Evolutionary conservation across 2,113 vertebrate species (phyloP), one percentile per base, ranked within the genome.

Genomic region (Propithecus coquereli): DNA sequence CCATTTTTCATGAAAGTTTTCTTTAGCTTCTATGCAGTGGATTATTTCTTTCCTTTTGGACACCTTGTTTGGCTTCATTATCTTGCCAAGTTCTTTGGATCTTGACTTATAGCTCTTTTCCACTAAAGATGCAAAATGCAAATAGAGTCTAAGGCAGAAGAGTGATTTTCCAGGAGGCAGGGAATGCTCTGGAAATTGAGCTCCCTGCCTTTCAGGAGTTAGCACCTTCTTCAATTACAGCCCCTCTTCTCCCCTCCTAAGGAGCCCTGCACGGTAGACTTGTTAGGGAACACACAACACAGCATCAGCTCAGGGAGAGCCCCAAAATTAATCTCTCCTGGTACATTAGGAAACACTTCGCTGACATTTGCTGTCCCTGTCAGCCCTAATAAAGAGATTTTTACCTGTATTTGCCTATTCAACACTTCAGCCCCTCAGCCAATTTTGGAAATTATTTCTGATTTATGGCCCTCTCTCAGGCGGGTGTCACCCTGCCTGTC

Each of bases 391-490:
- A 98, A 99, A 99, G 98, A 99, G 98, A 98, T 99, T 99, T 98
- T 99, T 99, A 98, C 98, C 99, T 99, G 98, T 98, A 98, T 99
- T 99, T 99, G 98, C 98, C 99, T 99, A 99, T 99, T 99, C 98
- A 98, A 99, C 98, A 98, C 98, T 98, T 99, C 98, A 98, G 87
- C 91, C 96, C 97, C 95, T 98, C 98, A 98, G 98, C 98, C 98
- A 98, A 97, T 98, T 99, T 99, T 98, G 98, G 98, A 99, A 99
- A 99, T 99, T 98, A 99, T 99, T 98, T 99, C 98, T 99, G 99
- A 99, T 99, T 98, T 99, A 99, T 98, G 98, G 97, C 97, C 98
- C 96, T 98, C 96, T 98, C 98, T 98, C 98, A 95, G 94, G 98
- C 7, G 18, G 98, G 98, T 98, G 98, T 99, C 98, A 84, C 98